Evolutionary conservation across 2,113 vertebrate species (phyloP).

Genomic region (Callithrix jacchus): DNA sequence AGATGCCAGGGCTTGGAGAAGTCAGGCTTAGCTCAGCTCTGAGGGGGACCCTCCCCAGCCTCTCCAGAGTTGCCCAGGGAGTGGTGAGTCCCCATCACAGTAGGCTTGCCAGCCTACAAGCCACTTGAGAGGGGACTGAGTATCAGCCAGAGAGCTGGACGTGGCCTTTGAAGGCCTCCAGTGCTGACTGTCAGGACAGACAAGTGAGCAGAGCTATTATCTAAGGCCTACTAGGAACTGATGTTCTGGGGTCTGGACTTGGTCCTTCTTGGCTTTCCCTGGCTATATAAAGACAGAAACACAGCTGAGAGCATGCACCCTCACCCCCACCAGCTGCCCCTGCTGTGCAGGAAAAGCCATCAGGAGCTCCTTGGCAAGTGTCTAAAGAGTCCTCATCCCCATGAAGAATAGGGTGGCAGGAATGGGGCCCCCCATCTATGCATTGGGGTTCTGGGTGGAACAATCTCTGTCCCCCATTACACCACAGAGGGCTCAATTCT

Average conservation of each 20-base stretch:
- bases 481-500: rapidly evolving
- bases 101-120: rapidly evolving
- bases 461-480: background rate
- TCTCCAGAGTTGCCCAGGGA: rapidly evolving
- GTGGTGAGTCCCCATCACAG: background rate
- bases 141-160: background rate
- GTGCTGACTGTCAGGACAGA: too few species aligned
- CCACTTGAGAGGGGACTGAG: rapidly evolving
- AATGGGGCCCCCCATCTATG: rapidly evolving
- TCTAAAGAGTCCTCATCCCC: background rate
- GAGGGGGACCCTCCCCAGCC: background rate
- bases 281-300: too few species aligned
- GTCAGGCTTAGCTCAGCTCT: background rate
- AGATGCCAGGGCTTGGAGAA: background rate
- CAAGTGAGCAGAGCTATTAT: background rate
- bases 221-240: background rate
- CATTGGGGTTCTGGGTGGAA: background rate
- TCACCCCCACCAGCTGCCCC: rapidly evolving
- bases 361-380: background rate
- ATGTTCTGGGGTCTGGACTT: background rate
- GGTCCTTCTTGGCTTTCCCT: background rate
- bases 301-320: rapidly evolving
- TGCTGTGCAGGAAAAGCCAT: too few species aligned
- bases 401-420: background rate
- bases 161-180: background rate